Base-by-base conservation (phyloP, 2,113 vertebrate genomes). In the Struthio camelus region DNA sequence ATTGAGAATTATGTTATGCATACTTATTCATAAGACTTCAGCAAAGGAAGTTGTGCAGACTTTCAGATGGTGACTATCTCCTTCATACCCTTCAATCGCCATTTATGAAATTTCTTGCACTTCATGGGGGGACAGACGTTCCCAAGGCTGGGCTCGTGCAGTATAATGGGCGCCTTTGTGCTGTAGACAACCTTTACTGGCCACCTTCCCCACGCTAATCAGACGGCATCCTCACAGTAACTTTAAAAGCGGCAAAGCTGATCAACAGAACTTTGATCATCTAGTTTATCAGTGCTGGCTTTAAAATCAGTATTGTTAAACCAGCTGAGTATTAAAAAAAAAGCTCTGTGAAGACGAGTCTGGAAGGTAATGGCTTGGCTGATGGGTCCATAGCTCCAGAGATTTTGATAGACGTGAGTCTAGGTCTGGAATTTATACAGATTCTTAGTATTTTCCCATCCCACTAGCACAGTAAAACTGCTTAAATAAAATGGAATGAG, bases 261-360 rank as follows among this genome's bases (percentile, higher is more conserved):
- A 61, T 69, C 70, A 64, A 28, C 8, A 87, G 32, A 92, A 89
- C 16, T 89, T 72, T 48, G 20, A 25, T 80, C 71, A 93, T 23
- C 38, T 70, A 16, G 10, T 83, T 78, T 89, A 77, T 92, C 23
- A 87, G 64, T 53, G 42, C 13, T 38, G 28, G 23, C 46, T 91
- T 93, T 85, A 91, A 93, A 75, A 56, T 51, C 34, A 38, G 2
- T n/a, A 34, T 91, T 90, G 12, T 92, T 89, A 81, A 86, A 86
- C 14, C 13, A 80, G 56, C 80, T 70, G 46, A 23, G 15, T n/a
- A 91, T 88, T 72, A 18, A 85, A 95, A 92, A 95, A 92, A 94
- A 73, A 9, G 14, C n/a, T 92, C 18, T 51, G 3, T 34, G 61
- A 94, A 85, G 75, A 80, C 23, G 86, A 67, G 24, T 8, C 28